Base-by-base conservation (phyloP, 2,797 vertebrate genomes). In the Melanotaenia maccullochi region DNA sequence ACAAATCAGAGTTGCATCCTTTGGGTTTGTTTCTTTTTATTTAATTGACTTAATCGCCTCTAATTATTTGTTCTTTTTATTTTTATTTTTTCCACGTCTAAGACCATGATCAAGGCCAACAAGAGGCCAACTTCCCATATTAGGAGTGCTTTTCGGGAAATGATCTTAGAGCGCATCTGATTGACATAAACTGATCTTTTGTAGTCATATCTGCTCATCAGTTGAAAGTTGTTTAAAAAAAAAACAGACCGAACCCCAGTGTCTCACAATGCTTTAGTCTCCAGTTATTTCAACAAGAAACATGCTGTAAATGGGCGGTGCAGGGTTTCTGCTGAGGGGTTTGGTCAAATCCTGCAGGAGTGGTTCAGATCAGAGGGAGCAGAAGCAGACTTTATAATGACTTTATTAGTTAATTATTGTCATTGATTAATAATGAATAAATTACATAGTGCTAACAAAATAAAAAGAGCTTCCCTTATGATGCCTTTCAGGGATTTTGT, bases 231-330 rank as follows among this genome's bases (percentile, higher is more conserved):
- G 13, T 14, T 25, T 11, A 3, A 40, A 36, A 36, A 40, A 35
- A 36, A 40, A 33, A 33, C 28, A 16, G 14, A 56, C 14, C 30
- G 25, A 18, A 56, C 25, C 28, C 14, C 25, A 56, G 54, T 30
- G 25, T 13, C 24, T 14, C 11, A 14, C 24, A 28, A 5, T 16
- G 5, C 25, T 55, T 14, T 54, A n/a, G 2, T 25, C 75, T 74
- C 24, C 3, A 18, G 57, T 36, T 22, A 1, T 66, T 49, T 58
- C 16, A 64, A 66, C 57, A 75, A 71, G 28, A 49, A 63, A 36
- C 47, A 18, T 75, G 75, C 70, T 66, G 82, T 69, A 55, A 70
- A 77, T 68, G 84, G 83, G 77, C 68, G 83, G 77, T 79, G 87
- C 82, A 59, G 56, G 16, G 65, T 18, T 54, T 68, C 72, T 74